Evolutionary conservation across 2,797 vertebrate species (phyloP), one percentile per base, ranked within the genome.

Genomic region (Cryptoblepharus egeriae): DNA sequence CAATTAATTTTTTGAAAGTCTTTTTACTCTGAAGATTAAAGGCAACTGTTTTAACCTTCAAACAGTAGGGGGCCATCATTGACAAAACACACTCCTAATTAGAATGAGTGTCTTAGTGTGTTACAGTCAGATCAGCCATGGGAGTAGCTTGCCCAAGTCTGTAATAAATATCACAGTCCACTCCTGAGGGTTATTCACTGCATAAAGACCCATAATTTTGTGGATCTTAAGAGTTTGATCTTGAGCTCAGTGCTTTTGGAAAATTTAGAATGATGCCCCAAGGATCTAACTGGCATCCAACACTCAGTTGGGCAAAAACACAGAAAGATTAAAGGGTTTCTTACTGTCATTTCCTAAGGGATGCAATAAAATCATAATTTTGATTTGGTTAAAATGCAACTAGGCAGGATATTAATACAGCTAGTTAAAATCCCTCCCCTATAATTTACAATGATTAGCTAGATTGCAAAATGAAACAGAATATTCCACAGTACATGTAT

Each of bases 81-180:
- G 92, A 93, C 90, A 92, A 85, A 93, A 90, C 84, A 83, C 87
- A 87, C 89, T 92, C 90, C 88, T 92, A 95, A 94, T 95, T 95
- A 95, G 90, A 90, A 88, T 88, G 79, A 82, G 89, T 94, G 93
- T 93, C 90, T 91, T 84, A 91, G 75, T 90, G 69, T 88, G 85
- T 94, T 94, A 92, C 79, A 87, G 80, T 93, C 86, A 87, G 85
- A 71, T 72, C 82, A 92, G 81, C 89, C 91, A 90, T 90, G 91
- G 73, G 58, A 37, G 39, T 89, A 89, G 30, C 64, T 89, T 82
- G 37, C 73, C 73, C 30, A 58, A 81, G 72, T 83, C 68, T 91
- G 3, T 88, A 89, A 85, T 86, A 86, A 85, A 73, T 74, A 88
- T 20, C 87, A 82, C 80, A 81, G 63, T 52, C 61, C 0, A 71